phyloP scores from a whole-genome alignment of 2,888 invertebrate species.

The Standfussiana lucernea region DNA sequence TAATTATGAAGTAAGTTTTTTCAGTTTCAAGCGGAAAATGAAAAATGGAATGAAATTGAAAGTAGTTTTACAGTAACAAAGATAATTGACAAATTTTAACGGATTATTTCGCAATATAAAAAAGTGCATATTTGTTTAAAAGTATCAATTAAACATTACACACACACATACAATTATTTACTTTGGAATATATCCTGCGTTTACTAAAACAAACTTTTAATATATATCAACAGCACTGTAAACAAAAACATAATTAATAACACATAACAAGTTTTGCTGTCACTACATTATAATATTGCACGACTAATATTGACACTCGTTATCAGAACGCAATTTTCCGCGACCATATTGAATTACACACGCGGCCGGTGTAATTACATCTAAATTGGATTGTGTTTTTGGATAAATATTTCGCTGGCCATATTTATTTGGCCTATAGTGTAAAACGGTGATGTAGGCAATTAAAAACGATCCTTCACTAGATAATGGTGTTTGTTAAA shows the following conservation, averaged over 20 bases:
- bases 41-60: background rate
- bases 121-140: background rate
- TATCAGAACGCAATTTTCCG: slow-evolving; percentile 39
- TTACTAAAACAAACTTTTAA: slow-evolving; percentile 21
- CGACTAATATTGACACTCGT: slow-evolving; percentile 50
- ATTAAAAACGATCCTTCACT: background rate
- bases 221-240: slow-evolving; percentile 10
- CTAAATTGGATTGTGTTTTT: slow-evolving; percentile 53
- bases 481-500: background rate
- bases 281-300: slow-evolving; percentile 38
- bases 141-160: background rate
- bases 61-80: too few species aligned
- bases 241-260: slow-evolving; percentile 42
- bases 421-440: background rate
- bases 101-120: background rate
- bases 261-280: slow-evolving; percentile 31
- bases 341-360: slow-evolving; percentile 38
- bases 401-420: slow-evolving; percentile 23
- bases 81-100: background rate
- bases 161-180: background rate
- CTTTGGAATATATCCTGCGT: background rate
- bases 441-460: background rate
- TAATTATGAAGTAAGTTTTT: background rate
- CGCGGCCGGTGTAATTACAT: slow-evolving; percentile 38
- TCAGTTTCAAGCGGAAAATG: background rate